Evolutionary conservation across 2,888 invertebrate genomes (phyloP), one percentile per base, ranked within the genome.

Genomic region (Volucella inflata): DNA sequence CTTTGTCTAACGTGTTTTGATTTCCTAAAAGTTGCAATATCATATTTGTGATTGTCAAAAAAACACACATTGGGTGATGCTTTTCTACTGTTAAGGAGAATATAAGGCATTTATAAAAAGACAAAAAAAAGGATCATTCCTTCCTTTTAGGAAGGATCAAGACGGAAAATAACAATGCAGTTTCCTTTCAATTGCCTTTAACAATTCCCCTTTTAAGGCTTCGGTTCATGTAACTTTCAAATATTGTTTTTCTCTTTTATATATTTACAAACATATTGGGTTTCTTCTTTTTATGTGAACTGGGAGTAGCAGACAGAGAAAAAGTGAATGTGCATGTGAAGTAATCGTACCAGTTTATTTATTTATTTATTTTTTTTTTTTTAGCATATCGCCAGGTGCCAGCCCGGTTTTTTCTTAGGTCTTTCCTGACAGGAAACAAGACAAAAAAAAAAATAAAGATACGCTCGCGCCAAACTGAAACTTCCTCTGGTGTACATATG

Each of bases 381-480:
- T 65, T 48, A 76, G 75, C 70, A 71, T 80, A 80, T 76, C 46
- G 46, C 83, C 83, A 84, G 83, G 79, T 84, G 83, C 74, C 79
- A 57, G 74, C 62, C 74, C 64, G 68, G 12, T 55, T 64, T 55
- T 48, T 50, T 36, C 17, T 51, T 60, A 36, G 2, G 44, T 1
- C 42, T 11, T 36, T 46, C 71, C 38, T 12, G 59, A 55, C 70
- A 84, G 80, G 80, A 84, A 83, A 75, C 59, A 48, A 60, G 55
- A 64, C 57, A 10, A 48, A 70, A 64, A 40, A 30, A 59, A 65
- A 51, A 17, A 30, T 38, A 38, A 68, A 60, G 51, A 55, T 65
- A 51, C 68, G 70, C 79, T 84, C 83, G 83, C 83, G 83, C 83
- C 83, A 84, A 79, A 78, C 53, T 75, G 67, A 76, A 62, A 68